Evolutionary conservation across 2,888 invertebrate species (phyloP), one percentile per base, ranked within the genome.

Genomic region (Cheilosia urbana): DNA sequence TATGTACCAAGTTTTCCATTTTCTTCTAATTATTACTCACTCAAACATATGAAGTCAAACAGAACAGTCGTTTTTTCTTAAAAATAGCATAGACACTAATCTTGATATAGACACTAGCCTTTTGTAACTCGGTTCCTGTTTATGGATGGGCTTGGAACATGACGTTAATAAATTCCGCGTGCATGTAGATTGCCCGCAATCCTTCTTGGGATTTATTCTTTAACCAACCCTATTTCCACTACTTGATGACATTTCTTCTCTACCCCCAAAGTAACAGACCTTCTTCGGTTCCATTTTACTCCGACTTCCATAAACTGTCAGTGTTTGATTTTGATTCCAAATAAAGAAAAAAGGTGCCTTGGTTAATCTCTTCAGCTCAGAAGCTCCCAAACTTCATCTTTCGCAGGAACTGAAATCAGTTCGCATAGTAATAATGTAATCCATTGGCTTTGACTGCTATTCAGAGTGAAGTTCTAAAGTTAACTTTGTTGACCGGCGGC

Each of bases 291-390:
- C 13, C 58, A 58, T 71, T 71, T 30, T 49, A 1, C 13, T 58
- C 13, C 6, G 34, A 57, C 21, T 45, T 45, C 30, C 15, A 11
- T 30, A 15, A 71, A 71, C 58, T 58, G 49, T 58, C 24, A 47
- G 9, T 58, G 19, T 49, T 71, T 58, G 58, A 37, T 49, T 71
- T 49, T 2, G 9, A 47, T 37, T 37, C 37, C 17, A 49, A 13
- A 37, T 49, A 21, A 58, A 42, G 27, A 47, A 37, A 63, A 58
- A 15, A 9, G 47, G n/a, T 19, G 4, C 30, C 47, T 34, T 24
- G 45, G 34, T 57, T 71, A 58, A 71, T 71, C 71, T 58, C 71
- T 17, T 30, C 37, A 71, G 49, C 49, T 47, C 37, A 58, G 37
- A 21, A 49, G 21, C n/a, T n/a, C 7, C 40, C 51, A 11, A n/a